Base-by-base conservation (phyloP, 2,113 vertebrate species). In the Merops nubicus region DNA sequence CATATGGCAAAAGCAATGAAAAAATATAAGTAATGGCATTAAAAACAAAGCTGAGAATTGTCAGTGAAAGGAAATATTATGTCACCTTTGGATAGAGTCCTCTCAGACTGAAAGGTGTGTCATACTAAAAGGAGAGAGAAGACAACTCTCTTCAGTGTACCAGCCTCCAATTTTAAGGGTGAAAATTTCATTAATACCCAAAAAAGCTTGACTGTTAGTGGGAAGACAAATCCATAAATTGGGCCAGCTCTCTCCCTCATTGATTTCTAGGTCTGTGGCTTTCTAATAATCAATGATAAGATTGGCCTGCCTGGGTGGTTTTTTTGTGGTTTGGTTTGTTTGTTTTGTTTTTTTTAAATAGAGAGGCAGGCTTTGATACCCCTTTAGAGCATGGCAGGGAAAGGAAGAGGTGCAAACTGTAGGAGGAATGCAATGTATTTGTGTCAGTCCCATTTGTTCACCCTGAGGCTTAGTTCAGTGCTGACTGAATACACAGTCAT, bases 381-480 rank as follows among this genome's bases (percentile, higher is more conserved):
- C 36, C 51, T 85, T 42, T 59, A 54, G 48, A 83, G 26, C 3
- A 3, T 3, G 11, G 20, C 26, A 93, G 63, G 42, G 33, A 86
- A 45, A 82, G 56, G 40, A 88, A 69, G 43, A 79, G 34, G 33
- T 20, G 11, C 51, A 84, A 79, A n/a, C 56, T 2, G 0, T 11
- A 85, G n/a, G 17, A 86, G 64, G 64, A 96, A 94, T 70, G 72
- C 72, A 74, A 28, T 40, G 38, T 11, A 67, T 76, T 88, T 85
- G 29, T 0, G 0, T 94, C 82, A 79, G 63, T 60, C 21, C 59
- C 90, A 80, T 79, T 93, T 84, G 75, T 84, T 94, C 96, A 95
- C 68, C 76, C 82, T 29, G 72, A 97, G 92, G 95, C 82, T 93
- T 48, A 80, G 45, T 43, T 93, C 79, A 91, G 72, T 3, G 5